Conservation (phyloP, 1,140 invertebrate genomes). For the Paraescarpia echinospica region DNA sequence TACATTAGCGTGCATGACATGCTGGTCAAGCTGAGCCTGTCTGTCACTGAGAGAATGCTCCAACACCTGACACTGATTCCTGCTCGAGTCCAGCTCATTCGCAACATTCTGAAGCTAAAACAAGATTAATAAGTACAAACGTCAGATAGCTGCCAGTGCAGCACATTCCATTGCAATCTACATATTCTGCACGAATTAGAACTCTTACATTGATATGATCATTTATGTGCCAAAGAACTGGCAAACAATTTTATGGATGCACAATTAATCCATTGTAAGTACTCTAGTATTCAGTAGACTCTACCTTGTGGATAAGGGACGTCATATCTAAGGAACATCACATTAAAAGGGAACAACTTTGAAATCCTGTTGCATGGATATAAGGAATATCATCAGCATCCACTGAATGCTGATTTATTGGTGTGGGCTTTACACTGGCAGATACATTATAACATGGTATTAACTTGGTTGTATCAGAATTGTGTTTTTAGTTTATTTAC, state of each 20-base stretch:
- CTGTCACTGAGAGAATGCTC: neutral
- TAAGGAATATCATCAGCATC: no score
- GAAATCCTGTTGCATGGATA: no score
- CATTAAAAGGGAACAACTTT: no score
- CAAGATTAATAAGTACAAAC: neutral
- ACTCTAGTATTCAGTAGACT: no score
- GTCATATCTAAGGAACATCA: no score
- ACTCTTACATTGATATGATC: neutral
- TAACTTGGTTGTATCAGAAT: neutral
- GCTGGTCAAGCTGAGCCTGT: neutral
- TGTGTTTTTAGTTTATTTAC: no score
- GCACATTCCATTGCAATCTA: neutral
- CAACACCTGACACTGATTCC: neutral
- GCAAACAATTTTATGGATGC: no score
- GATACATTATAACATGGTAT: neutral
- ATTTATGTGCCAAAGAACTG: neutral
- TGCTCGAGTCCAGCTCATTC: neutral
- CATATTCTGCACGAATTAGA: neutral
- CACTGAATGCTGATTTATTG: neutral
- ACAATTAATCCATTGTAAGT: no score
- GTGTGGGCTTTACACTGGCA: neutral
- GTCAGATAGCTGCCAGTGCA: no score
- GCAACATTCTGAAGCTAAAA: neutral
- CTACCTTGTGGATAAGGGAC: no score
- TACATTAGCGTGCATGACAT: neutral